Percentiles rank a stretch among this genome's conserved stretches.
Evolutionary conservation across 2,797 vertebrate genomes (phyloP).

Genomic region (Arctocebus calabarensis): DNA sequence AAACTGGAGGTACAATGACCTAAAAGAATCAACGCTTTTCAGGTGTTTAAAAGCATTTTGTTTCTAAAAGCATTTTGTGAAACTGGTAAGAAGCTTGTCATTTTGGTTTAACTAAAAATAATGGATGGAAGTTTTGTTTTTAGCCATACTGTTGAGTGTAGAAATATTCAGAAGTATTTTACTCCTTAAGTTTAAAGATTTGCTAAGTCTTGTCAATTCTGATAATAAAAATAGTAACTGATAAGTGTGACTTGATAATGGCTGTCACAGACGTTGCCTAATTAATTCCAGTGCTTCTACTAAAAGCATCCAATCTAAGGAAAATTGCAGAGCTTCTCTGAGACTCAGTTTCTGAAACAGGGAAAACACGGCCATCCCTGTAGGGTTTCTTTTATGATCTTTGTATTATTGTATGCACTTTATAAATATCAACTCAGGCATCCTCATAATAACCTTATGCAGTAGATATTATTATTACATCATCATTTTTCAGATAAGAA

Average conservation of each 20-base stretch:
- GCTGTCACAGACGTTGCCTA: neutral
- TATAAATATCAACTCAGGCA: neutral
- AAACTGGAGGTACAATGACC: neutral
- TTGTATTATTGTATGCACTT: neutral
- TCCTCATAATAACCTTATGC: neutral
- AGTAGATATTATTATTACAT: neutral
- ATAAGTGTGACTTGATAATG: neutral
- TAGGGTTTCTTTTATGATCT: neutral
- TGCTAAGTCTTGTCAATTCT: neutral
- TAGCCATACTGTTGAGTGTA: neutral
- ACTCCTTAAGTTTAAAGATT: neutral
- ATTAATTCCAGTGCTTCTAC: neutral
- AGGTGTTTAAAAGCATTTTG: neutral
- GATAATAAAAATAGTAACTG: neutral
- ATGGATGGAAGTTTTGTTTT: neutral
- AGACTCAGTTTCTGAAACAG: neutral
- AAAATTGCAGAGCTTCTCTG: neutral
- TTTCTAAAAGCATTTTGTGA: neutral
- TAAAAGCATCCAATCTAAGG: neutral
- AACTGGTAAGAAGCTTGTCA: neutral
- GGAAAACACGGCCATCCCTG: neutral
- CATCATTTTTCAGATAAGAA: neutral
- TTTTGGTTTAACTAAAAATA: slow-evolving; percentile 24
- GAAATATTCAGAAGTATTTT: neutral
- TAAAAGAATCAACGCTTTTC: slow-evolving; percentile 3